phyloP scores from a whole-genome alignment of 2,113 vertebrate species.

The Oenanthe oenanthe region DNA sequence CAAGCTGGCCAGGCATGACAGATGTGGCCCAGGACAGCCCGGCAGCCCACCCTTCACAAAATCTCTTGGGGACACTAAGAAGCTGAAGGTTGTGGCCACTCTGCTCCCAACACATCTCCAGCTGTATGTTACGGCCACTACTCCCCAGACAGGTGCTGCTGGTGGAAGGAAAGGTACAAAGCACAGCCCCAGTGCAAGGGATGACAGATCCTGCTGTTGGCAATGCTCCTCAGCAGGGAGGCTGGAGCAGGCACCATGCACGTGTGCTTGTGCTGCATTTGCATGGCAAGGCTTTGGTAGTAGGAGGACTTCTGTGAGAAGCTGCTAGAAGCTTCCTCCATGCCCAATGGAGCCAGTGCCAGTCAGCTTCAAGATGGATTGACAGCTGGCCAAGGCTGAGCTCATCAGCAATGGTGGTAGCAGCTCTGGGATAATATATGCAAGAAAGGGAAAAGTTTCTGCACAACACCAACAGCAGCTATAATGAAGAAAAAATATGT shows the following conservation, averaged over 20 bases:
- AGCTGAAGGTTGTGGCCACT: background rate
- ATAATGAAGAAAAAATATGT: background rate
- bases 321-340: background rate
- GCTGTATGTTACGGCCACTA: background rate
- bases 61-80: background rate
- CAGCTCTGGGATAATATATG: background rate
- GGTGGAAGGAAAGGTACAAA: background rate
- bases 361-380: background rate
- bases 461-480: background rate
- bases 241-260: background rate
- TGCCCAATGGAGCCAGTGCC: background rate
- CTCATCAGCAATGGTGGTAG: background rate
- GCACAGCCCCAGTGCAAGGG: background rate
- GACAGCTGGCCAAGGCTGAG: background rate
- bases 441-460: background rate
- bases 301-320: background rate
- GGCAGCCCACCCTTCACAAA: accelerated
- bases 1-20: background rate
- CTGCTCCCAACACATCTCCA: background rate
- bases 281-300: background rate
- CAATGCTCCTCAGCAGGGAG: background rate
- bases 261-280: background rate
- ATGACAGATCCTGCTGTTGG: background rate
- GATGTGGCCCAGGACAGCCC: accelerated
- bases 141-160: background rate